Evolutionary conservation across 1,140 invertebrate genomes (phyloP).

Genomic region (Rhopalosiphum padi): DNA sequence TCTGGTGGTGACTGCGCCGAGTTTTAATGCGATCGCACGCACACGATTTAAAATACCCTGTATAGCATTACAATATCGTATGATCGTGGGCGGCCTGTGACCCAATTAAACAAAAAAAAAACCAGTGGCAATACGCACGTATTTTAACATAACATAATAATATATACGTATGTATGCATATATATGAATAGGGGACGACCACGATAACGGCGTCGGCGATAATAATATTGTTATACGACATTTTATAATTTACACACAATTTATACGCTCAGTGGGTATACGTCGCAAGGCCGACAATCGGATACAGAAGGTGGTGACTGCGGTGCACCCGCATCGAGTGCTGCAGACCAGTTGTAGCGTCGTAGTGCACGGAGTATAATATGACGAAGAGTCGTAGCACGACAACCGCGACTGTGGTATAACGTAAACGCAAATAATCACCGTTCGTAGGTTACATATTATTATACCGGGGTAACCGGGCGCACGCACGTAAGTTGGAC

Average conservation of each 20-base stretch:
- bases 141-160: background rate
- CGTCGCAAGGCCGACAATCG: background rate
- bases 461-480: background rate
- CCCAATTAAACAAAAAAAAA: background rate
- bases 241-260: conserved; percentile 10
- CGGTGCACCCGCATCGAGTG: background rate
- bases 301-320: background rate
- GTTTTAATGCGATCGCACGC: background rate
- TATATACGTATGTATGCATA: background rate
- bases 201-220: conserved; percentile 18
- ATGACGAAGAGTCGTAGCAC: background rate
- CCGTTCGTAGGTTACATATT: background rate
- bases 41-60: background rate
- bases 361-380: background rate
- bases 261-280: background rate
- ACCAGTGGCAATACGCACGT: background rate
- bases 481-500: background rate
- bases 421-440: background rate
- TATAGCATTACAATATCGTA: background rate
- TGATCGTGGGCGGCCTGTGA: conserved; percentile 31
- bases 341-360: background rate
- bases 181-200: conserved; percentile 27
- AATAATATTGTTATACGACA: background rate
- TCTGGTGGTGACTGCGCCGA: background rate
- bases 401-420: background rate